A percentile compares a stretch with the other conserved stretches of the same genome.
Evolutionary conservation across 2,113 vertebrate genomes (phyloP).

Genomic region (Chaetorhynchus papuensis): DNA sequence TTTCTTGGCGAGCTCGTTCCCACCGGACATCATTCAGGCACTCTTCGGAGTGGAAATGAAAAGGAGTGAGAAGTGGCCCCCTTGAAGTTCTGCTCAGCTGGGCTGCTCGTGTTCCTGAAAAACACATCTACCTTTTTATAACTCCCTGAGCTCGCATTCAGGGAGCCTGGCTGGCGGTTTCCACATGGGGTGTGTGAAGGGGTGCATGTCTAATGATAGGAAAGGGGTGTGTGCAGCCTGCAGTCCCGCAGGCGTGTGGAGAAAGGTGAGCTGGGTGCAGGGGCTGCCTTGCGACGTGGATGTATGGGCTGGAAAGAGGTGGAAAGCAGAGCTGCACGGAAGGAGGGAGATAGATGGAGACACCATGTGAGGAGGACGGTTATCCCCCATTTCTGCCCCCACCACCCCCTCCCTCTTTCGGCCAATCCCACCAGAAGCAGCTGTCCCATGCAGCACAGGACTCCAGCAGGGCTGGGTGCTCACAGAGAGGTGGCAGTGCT

Average conservation of each 20-base stretch:
- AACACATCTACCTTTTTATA: slow-evolving; percentile 53
- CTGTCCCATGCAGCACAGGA: neutral
- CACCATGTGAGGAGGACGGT: neutral
- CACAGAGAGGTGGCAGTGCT: rapidly evolving
- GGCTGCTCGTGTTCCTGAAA: slow-evolving; percentile 42
- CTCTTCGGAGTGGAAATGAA: slow-evolving; percentile 29
- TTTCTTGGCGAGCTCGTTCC: slow-evolving; percentile 38
- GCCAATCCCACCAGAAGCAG: neutral
- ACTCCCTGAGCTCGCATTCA: rapidly evolving
- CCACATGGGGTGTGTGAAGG: neutral
- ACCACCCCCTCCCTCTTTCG: neutral
- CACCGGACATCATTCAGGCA: slow-evolving; percentile 8
- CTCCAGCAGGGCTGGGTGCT: neutral
- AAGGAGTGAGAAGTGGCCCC: slow-evolving; percentile 36
- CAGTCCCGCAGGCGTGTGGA: neutral
- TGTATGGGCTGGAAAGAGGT: neutral
- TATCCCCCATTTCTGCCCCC: neutral
- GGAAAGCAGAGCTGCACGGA: neutral
- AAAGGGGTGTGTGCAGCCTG: neutral
- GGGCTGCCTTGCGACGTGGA: neutral
- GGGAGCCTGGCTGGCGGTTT: neutral
- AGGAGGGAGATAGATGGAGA: neutral
- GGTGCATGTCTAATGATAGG: neutral
- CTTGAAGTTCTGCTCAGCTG: slow-evolving; percentile 56
- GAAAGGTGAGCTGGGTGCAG: neutral